These are phyloP conservation scores for Melitaea cinxia DNA, from an alignment of 1,140 invertebrate species.

Conservation along the genomic window DNA sequence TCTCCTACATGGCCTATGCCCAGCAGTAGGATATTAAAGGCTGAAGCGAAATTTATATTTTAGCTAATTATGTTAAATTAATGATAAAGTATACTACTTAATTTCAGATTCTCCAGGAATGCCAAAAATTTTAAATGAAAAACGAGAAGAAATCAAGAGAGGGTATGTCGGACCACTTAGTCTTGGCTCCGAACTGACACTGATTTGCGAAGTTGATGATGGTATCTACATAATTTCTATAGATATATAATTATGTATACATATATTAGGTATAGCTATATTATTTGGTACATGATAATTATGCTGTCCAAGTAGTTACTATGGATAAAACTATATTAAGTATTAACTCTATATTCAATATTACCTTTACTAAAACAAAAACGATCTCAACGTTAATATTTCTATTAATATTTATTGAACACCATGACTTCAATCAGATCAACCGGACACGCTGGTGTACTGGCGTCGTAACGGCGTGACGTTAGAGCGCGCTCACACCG, in stretches of 20 bases:
- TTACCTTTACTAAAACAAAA: no score
- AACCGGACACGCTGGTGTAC: constrained; percentile 59
- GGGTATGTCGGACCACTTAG: constrained; percentile 61
- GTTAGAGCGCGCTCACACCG: constrained; percentile 46
- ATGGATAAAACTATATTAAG: no score
- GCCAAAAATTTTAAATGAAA: constrained; percentile 56
- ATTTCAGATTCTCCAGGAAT: constrained; percentile 57
- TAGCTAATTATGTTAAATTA: no score
- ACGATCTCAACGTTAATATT: no score
- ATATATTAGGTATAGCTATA: no score
- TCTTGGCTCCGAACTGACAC: constrained; percentile 53
- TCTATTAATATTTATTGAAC: background rate
- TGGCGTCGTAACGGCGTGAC: constrained; percentile 64
- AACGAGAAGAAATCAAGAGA: constrained; percentile 48
- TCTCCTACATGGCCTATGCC: no score
- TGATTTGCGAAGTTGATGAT: constrained; percentile 63
- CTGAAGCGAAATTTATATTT: no score
- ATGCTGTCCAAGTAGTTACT: no score
- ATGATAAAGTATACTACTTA: background rate
- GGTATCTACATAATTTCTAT: constrained; percentile 40
- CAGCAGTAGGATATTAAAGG: no score
- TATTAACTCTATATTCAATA: no score
- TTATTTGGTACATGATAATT: no score
- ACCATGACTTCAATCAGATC: constrained; percentile 41
- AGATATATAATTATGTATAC: no score